Evolutionary conservation across 1,140 invertebrate genomes (phyloP).

Genomic region (Forficula auricularia): DNA sequence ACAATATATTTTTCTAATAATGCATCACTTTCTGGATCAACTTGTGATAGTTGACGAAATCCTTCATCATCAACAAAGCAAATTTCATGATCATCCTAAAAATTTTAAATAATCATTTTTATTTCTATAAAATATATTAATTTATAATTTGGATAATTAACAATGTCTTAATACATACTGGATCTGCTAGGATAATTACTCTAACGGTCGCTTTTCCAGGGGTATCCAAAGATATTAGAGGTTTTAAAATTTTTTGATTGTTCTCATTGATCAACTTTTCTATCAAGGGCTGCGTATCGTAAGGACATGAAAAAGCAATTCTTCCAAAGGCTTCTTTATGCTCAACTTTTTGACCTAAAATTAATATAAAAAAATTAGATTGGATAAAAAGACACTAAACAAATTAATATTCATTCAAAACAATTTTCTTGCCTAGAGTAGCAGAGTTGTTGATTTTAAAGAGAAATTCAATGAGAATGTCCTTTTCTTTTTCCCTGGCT

Average conservation of each 20-base stretch:
- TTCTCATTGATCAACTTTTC: conserved; percentile 53
- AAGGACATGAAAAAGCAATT: conserved; percentile 81
- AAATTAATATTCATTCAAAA: too few relatives aligned
- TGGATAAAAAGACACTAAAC: too few relatives aligned
- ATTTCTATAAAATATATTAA: background rate
- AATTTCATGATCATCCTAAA: conserved; percentile 87
- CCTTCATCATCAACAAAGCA: conserved; percentile 96
- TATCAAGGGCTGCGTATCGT: conserved; percentile 50
- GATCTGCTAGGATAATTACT: conserved; percentile 91
- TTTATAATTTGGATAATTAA: background rate
- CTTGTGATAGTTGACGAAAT: conserved; percentile 70
- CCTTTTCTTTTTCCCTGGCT: too few relatives aligned
- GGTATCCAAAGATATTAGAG: conserved; percentile 76
- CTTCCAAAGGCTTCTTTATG: conserved; percentile 86
- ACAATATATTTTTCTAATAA: conserved; percentile 64
- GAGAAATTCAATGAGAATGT: too few relatives aligned
- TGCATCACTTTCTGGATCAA: conserved; percentile 64
- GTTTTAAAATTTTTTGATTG: conserved; percentile 65
- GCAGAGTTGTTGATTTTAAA: too few relatives aligned
- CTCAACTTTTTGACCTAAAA: conserved; percentile 44
- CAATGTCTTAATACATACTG: conserved; percentile 45
- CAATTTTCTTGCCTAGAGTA: too few relatives aligned
- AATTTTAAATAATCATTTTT: conserved; percentile 14
- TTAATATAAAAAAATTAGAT: conserved; percentile 9
- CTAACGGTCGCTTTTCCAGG: conserved; percentile 90